Conservation (phyloP, 2,113 vertebrate genomes). For the Cochlearius cochlearius region DNA sequence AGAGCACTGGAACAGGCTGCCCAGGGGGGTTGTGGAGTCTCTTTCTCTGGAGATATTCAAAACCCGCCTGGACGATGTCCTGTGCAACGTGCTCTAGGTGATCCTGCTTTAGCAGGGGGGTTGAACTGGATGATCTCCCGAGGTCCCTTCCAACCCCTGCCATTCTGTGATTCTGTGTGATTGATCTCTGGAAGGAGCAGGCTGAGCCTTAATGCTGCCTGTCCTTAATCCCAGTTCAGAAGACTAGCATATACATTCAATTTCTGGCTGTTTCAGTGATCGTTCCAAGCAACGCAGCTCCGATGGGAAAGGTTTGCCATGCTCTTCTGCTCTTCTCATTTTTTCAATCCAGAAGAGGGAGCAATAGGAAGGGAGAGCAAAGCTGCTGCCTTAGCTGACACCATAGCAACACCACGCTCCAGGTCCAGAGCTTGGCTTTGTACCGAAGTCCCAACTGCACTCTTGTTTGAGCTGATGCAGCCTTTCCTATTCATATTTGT, state of each 20-base stretch:
- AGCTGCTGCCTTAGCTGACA: neutral
- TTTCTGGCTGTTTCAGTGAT: neutral
- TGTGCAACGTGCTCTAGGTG: too few species aligned
- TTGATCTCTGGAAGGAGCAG: neutral
- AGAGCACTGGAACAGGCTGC: too few species aligned
- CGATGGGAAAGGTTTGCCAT: neutral
- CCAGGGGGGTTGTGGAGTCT: too few species aligned
- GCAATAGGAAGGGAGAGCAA: neutral
- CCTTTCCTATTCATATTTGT: neutral
- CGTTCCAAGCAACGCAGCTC: neutral
- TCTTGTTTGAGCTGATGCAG: neutral
- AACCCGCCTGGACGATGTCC: too few species aligned
- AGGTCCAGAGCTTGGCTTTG: fast-evolving
- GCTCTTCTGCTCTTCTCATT: neutral
- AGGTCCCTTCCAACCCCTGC: too few species aligned
- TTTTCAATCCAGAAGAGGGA: conserved; percentile 35
- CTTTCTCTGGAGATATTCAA: too few species aligned
- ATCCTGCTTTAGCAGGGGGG: too few species aligned
- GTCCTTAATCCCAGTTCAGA: neutral
- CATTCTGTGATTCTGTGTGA: too few species aligned
- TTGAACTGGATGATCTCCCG: too few species aligned
- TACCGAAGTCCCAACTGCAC: fast-evolving
- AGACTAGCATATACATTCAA: fast-evolving
- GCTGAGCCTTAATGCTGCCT: neutral
- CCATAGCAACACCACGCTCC: neutral